Percentiles rank a stretch among this genome's conserved stretches.
These are phyloP conservation scores for Trichonephila clavipes DNA, from an alignment of 1,140 invertebrate species.

Conservation along the genomic window DNA sequence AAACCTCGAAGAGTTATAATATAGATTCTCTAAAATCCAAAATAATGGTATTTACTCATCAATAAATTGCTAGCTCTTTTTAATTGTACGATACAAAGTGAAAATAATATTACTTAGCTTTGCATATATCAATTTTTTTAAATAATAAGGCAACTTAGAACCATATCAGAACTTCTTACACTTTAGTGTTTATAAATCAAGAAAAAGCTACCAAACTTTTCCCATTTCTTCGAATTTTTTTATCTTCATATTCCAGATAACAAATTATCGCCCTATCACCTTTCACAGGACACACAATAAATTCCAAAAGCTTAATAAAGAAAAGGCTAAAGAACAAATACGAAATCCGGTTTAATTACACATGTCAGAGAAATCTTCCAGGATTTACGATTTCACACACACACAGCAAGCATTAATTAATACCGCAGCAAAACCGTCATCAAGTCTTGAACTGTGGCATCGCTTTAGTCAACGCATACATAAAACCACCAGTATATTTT, in stretches of 20 bases:
- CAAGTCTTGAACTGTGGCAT: conserved; percentile 17
- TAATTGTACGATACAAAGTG: too few species aligned
- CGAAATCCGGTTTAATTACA: conserved; percentile 48
- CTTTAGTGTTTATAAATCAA: not conserved
- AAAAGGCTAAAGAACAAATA: conserved; percentile 50
- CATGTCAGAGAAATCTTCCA: conserved; percentile 45
- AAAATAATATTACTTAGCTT: too few species aligned
- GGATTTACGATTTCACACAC: conserved; percentile 50
- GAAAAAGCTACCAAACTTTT: not conserved
- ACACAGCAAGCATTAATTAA: conserved; percentile 50
- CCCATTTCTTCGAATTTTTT: not conserved
- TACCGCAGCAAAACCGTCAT: conserved; percentile 23
- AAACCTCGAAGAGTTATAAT: too few species aligned
- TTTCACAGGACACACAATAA: not conserved
- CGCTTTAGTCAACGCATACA: conserved; percentile 36
- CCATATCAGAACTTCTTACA: not conserved
- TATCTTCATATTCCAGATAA: not conserved
- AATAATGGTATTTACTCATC: too few species aligned
- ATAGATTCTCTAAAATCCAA: too few species aligned
- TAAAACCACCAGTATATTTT: conserved; percentile 44
- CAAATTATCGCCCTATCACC: conserved; percentile 30
- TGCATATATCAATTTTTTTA: too few species aligned
- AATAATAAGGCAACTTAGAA: too few species aligned
- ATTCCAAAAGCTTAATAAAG: conserved; percentile 17
- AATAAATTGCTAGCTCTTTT: too few species aligned